Base-by-base conservation (phyloP, 2,113 vertebrate species). In the Siniperca knerii region DNA sequence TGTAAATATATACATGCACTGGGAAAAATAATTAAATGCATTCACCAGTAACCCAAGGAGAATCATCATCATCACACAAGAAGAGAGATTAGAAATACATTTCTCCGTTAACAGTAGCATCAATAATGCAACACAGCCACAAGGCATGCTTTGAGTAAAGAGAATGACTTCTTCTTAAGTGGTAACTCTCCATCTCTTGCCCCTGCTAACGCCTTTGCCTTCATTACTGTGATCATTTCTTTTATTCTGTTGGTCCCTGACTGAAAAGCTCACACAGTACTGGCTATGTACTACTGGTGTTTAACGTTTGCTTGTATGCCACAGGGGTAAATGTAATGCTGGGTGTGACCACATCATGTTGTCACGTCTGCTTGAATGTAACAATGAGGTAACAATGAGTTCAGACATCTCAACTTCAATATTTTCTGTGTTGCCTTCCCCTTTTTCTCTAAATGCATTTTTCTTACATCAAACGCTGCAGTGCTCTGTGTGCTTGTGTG, bases 121-220 rank as follows among this genome's bases (percentile, higher is more conserved):
- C 44, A 75, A 60, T 71, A 58, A 79, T 79, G 69, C 35, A 69
- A 29, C 29, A 29, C 29, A 29, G 29, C 74, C 23, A 16, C 18
- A 15, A n/a, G 66, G 46, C 37, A 37, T 11, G 6, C 25, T 79
- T 44, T 55, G 11, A 75, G 16, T 64, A 46, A 77, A 71, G 67
- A 21, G 57, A 37, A 13, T 4, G 23, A 52, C 64, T 64, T 54
- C n/a, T 23, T 76, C 18, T 40, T 60, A 9, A 12, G 44, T 33
- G 50, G 2, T 29, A 33, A 73, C n/a, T 6, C 48, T 55, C 46
- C 44, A 10, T 82, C 23, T 60, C 29, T 42, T 21, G 29, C 13
- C 21, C 23, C n/a, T 33, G 40, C 42, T 52, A 8, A 42, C 4
- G 11, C 33, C 52, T 68, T 44, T 18, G 33, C n/a, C 20, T 16